These are phyloP conservation scores for Mico argentatus DNA, from an alignment of 2,797 vertebrate species.

Conservation along the genomic window DNA sequence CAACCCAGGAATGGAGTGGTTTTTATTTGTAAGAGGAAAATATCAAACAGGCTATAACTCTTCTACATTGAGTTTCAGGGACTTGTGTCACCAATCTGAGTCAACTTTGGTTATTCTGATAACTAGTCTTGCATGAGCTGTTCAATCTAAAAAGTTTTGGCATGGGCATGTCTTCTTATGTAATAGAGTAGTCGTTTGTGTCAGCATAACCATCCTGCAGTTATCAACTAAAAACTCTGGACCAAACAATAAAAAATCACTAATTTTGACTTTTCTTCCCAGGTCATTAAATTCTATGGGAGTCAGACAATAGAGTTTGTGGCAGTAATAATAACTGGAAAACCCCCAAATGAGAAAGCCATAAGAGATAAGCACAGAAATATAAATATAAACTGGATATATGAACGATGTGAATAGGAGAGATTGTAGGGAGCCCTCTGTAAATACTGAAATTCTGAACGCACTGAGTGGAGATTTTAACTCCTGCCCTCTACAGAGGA, in stretches of 20 bases:
- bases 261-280: not conserved
- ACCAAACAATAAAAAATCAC: not conserved
- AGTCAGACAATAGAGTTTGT: not conserved
- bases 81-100: not conserved
- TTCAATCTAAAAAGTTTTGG: not conserved
- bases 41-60: not conserved
- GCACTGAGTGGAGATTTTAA: not conserved
- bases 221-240: not conserved
- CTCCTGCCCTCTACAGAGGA: not conserved
- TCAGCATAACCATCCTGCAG: not conserved
- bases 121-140: not conserved
- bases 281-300: not conserved
- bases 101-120: not conserved
- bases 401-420: not conserved
- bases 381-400: not conserved
- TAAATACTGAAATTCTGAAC: not conserved
- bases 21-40: not conserved
- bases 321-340: not conserved
- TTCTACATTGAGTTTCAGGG: not conserved
- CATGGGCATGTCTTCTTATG: not conserved
- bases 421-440: not conserved
- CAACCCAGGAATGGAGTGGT: not conserved
- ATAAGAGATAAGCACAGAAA: not conserved
- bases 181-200: not conserved
- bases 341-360: not conserved